Base-by-base conservation (phyloP, 2,797 vertebrate species). In the Malurus leucopterus region DNA sequence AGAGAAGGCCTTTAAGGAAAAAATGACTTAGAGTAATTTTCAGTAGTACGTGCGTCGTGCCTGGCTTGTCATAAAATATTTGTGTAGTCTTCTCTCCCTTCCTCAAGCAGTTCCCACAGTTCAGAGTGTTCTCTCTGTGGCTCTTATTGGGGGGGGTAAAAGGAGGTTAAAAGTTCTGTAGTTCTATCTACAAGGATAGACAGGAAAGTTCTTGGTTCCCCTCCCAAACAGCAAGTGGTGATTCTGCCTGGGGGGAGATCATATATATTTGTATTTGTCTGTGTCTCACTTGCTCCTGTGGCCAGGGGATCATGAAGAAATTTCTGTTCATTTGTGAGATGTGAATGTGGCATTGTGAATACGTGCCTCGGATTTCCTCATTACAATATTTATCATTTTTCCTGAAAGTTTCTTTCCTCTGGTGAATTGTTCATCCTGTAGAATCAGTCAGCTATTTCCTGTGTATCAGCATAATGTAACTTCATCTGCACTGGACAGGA, bases 401-500 rank as follows among this genome's bases (percentile, higher is more conserved):
- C 83, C 80, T 95, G 91, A 86, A 92, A 89, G 92, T 95, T 92
- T 30, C 89, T 95, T 94, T 95, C 88, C 92, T 93, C 93, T 92
- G 80, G 91, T 91, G 91, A 59, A 86, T 93, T 95, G 91, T 94
- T 92, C 88, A 84, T 95, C 93, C 93, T 94, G 85, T 75, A 91
- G 83, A 93, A 88, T 91, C 88, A 93, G 88, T 88, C 89, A 91
- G 93, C 76, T 81, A 92, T 94, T 95, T 95, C 93, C 93, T 94
- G 88, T 89, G 51, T 54, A 92, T 93, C 91, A 75, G 83, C 49
- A 15, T 89, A 69, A 81, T 80, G 86, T 81, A 81, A 89, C 68
- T 94, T 89, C 83, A 89, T 81, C 89, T 78, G 2, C 5, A 3
- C 46, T 0, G 29, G 53, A 53, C 47, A 40, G 67, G 72, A 26